Base-by-base conservation (phyloP, 2,888 invertebrate species). In the Polyploca ridens region DNA sequence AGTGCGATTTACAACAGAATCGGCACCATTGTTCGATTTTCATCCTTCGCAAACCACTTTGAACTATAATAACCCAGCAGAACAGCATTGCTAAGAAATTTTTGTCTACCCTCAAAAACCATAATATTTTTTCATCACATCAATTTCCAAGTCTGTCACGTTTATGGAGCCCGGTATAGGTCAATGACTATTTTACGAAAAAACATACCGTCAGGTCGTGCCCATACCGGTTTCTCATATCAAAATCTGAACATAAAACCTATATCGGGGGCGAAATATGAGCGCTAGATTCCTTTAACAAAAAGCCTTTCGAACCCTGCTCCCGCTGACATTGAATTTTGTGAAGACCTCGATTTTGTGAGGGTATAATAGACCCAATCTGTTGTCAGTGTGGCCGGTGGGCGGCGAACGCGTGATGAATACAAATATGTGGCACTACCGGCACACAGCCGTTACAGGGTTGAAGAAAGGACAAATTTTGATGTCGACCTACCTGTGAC, bases 301-400 rank as follows among this genome's bases (percentile, higher is more conserved):
- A 75, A 78, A 76, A 76, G 69, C 80, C 77, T 76, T 75, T 79
- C 73, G 65, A 76, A 76, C 78, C 76, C 70, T 71, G 69, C 66
- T 73, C 16, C 44, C 41, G 61, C 38, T 65, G 71, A 75, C 81
- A 81, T 81, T 77, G 82, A 82, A 79, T 82, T 82, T 79, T 72
- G 73, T 73, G 75, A 76, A 76, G 74, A 82, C 78, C 75, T 74
- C 70, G 69, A 76, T 74, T 81, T 82, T 82, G 79, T 79, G 74
- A 71, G 68, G 69, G 66, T 66, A 78, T 78, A 78, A 78, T 78
- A 75, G 76, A 75, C 70, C 78, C 78, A 78, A 78, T 78, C 78
- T 78, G 78, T 75, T 76, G 69, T 70, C 72, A 33, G 64, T 65
- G 66, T 63, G 64, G 69, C 61, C 69, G 66, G 63, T 72, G 77